phyloP scores from a whole-genome alignment of 2,113 vertebrate genomes.

The Podarcis cretensis region DNA sequence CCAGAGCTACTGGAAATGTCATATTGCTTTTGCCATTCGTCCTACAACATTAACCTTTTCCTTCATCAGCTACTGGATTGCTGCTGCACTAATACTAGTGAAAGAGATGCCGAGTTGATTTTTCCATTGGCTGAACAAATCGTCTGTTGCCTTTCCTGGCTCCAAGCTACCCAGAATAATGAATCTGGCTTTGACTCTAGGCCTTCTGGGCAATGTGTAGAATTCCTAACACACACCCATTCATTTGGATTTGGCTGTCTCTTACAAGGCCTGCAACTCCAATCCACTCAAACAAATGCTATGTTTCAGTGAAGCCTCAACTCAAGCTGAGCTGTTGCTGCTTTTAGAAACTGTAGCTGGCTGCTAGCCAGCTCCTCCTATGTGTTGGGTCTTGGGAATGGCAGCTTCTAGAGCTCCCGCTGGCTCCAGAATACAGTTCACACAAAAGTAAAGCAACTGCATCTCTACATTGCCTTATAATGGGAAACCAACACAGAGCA shows the following conservation, averaged over 20 bases:
- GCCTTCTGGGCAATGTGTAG: not conserved
- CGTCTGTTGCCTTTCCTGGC: accelerated
- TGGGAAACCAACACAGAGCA: too few species aligned
- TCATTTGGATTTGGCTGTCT: slow-evolving; percentile 1
- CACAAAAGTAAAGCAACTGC: too few species aligned
- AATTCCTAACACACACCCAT: not conserved
- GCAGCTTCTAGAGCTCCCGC: too few species aligned
- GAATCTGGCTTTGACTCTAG: slow-evolving; percentile 21
- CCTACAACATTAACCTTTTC: not conserved
- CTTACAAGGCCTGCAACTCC: not conserved
- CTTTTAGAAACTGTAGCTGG: not conserved
- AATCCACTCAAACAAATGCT: not conserved
- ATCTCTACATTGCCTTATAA: too few species aligned
- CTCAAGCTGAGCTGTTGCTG: slow-evolving; percentile 19
- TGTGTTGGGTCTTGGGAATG: too few species aligned
- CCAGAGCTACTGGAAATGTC: not conserved
- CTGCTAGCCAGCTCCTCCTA: too few species aligned
- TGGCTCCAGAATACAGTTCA: too few species aligned
- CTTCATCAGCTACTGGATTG: not conserved
- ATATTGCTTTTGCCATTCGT: not conserved
- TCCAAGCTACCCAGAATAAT: slow-evolving; percentile 4
- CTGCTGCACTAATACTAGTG: accelerated
- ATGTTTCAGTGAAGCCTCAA: not conserved
- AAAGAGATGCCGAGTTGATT: not conserved
- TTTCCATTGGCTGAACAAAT: not conserved